phyloP scores from a whole-genome alignment of 2,888 invertebrate species.

The Apamea anceps region DNA sequence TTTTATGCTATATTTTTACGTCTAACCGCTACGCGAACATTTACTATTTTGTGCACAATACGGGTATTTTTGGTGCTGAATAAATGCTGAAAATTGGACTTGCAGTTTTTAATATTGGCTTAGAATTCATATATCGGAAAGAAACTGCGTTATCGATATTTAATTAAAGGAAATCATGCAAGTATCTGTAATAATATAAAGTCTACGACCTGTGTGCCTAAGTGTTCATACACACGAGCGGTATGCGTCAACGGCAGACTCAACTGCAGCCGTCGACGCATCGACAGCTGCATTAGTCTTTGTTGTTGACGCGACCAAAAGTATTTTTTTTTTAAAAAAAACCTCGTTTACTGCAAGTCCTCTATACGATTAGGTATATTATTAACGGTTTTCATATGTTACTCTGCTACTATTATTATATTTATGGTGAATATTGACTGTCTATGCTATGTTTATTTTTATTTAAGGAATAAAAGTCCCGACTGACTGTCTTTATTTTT shows the following conservation, averaged over 20 bases:
- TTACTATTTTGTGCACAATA: constrained; percentile 60
- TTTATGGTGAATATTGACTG: constrained; percentile 30
- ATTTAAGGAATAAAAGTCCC: constrained; percentile 25
- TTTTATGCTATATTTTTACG: constrained; percentile 47
- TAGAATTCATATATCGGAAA: neutral
- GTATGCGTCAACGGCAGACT: neutral
- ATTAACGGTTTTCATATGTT: constrained; percentile 11
- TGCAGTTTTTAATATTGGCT: constrained; percentile 23
- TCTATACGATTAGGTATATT: constrained; percentile 10
- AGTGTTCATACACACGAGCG: neutral
- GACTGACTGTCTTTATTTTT: constrained; percentile 1
- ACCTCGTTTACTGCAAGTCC: constrained; percentile 43
- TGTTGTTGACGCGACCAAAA: neutral
- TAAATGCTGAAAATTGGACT: constrained; percentile 52
- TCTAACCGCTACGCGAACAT: constrained; percentile 61
- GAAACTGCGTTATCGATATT: neutral
- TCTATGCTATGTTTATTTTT: constrained; percentile 29
- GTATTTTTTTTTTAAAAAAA: neutral
- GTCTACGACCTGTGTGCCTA: neutral
- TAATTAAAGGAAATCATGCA: neutral
- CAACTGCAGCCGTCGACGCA: neutral
- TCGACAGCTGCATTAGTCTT: neutral
- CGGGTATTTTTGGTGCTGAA: constrained; percentile 57
- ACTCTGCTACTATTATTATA: constrained; percentile 30
- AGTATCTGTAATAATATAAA: neutral